Base-by-base conservation (phyloP, 2,113 vertebrate genomes). In the Zosterops japonicus region DNA sequence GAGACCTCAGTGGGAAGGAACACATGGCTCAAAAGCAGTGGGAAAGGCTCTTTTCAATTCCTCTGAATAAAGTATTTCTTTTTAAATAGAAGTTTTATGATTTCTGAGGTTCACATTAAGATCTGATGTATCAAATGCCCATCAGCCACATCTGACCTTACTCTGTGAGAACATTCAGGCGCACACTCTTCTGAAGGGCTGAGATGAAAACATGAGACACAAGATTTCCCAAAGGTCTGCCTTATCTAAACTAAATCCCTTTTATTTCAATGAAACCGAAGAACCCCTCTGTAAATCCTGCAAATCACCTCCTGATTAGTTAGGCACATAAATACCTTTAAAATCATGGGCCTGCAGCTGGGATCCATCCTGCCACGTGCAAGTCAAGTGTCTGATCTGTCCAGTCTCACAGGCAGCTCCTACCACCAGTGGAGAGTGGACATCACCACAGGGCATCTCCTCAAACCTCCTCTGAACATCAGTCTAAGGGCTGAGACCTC, bases 151-250 rank as follows among this genome's bases (percentile, higher is more conserved):
- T 64, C 90, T 88, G 90, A 93, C 75, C 68, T 92, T 49, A 49
- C 55, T 88, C n/a, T 70, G 63, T 42, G 50, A 61, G 35, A 90
- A 80, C 52, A 22, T 46, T 94, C 79, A 63, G 71, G 55, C 79
- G 29, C 74, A 82, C 50, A 28, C 74, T 83, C 79, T 80, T 88
- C 94, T 90, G 67, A 94, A 94, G 41, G 39, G 33, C n/a, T 92
- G 81, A 85, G 59, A 89, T 4, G 6, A 79, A 64, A 59, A 60
- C 1, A 3, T 3, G 53, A 95, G 59, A 86, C 91, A 79, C 46
- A 81, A 84, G 63, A 56, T 65, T 72, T 49, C 89, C 83, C 80
- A 72, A 41, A 83, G 12, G 33, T 83, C 80, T 94, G 53, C 59
- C 50, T 90, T 61, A 90, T 49, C 63, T 61, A 46, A 92, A 47